Evolutionary conservation across 2,888 invertebrate species (phyloP).

Genomic region (Theodoxus fluviatilis): DNA sequence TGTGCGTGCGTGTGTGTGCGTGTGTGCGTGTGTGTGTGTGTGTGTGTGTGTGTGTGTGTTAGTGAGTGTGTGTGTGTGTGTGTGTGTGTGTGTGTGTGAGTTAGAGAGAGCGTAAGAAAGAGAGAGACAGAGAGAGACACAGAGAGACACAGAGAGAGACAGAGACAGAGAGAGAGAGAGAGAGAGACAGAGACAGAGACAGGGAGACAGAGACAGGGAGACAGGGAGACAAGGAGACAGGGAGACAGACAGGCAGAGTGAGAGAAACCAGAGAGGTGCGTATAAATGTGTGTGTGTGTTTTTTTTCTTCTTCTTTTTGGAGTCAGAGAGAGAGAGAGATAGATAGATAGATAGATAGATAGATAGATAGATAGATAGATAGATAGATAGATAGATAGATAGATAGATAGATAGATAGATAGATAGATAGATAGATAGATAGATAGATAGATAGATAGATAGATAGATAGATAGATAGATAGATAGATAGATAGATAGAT

Average conservation of each 20-base stretch:
- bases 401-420: constrained; percentile 26
- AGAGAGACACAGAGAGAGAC: neutral
- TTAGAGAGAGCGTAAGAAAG: constrained; percentile 23
- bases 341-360: constrained; percentile 26
- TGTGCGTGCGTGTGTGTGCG: neutral
- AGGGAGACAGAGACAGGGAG: neutral
- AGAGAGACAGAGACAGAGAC: neutral
- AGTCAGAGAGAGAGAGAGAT: constrained; percentile 24
- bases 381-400: constrained; percentile 20
- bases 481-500: constrained; percentile 17
- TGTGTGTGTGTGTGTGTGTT: neutral
- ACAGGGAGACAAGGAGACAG: neutral
- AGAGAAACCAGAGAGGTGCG: neutral
- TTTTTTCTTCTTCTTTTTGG: neutral
- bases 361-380: no score
- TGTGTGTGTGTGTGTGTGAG: neutral
- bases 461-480: constrained; percentile 26
- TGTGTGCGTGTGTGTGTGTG: neutral
- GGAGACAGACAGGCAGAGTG: neutral
- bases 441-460: constrained; percentile 24
- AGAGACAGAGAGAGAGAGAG: neutral
- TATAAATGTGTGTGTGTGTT: neutral
- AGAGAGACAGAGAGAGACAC: constrained; percentile 27
- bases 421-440: constrained; percentile 21
- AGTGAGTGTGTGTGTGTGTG: neutral